Evolutionary conservation across 2,113 vertebrate genomes (phyloP).

Genomic region (Campylorhamphus procurvoides): DNA sequence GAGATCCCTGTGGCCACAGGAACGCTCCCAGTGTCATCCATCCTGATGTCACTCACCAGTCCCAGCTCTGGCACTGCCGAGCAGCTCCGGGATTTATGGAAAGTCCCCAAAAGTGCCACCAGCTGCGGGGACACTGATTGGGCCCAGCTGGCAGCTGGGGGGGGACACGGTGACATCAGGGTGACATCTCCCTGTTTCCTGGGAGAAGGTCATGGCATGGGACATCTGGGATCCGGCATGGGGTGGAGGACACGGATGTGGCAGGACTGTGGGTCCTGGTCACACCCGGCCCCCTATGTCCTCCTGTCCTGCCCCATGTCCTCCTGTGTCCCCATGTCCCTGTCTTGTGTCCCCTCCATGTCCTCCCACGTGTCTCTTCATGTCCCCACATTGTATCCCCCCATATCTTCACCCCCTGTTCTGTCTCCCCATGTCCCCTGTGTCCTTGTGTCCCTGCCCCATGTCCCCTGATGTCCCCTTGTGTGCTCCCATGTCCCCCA

Average conservation of each 20-base stretch:
- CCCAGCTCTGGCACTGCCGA: background rate
- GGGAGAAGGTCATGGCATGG: background rate
- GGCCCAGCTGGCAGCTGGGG: background rate
- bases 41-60: background rate
- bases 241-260: background rate
- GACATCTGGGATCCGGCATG: background rate
- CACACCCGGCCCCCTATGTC: background rate
- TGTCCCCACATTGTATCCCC: no score
- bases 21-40: background rate
- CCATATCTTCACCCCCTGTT: background rate
- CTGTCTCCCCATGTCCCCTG: background rate
- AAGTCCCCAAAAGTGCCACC: background rate
- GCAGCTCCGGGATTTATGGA: background rate
- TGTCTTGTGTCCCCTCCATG: no score
- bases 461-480: background rate
- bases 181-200: background rate
- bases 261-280: background rate
- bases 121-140: background rate
- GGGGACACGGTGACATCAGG: background rate
- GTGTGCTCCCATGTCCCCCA: background rate
- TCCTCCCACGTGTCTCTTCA: no score
- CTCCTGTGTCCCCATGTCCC: no score
- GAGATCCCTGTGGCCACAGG: background rate
- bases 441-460: no score
- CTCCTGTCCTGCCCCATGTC: background rate